Conservation (phyloP, 2,113 vertebrate species). For the Syngnathus scovelli region DNA sequence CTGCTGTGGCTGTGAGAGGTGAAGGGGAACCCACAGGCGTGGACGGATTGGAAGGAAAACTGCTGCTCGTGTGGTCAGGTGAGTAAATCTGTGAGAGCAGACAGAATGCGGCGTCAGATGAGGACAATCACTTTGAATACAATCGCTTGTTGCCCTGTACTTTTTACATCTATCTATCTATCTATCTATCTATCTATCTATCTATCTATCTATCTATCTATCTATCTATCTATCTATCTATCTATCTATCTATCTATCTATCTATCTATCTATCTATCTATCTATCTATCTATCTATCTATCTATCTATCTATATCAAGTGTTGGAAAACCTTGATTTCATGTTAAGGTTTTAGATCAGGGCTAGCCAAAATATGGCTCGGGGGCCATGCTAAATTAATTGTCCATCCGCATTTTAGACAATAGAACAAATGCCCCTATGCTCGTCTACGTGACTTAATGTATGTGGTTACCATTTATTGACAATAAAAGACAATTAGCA, state of each 20-base stretch:
- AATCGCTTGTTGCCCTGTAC: slow-evolving; percentile 4
- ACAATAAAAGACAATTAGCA: slow-evolving; percentile 6
- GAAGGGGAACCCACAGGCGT: slow-evolving; percentile 96
- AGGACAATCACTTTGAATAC: not conserved
- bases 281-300: too few species aligned
- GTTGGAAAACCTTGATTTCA: not conserved
- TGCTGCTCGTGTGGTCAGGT: slow-evolving; percentile 98
- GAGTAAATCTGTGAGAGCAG: slow-evolving; percentile 88
- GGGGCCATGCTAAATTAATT: too few species aligned
- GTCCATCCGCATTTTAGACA: not conserved
- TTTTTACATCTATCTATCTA: not conserved
- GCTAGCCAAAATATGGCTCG: too few species aligned
- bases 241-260: too few species aligned
- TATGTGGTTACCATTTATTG: slow-evolving; percentile 7
- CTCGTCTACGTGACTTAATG: slow-evolving; percentile 9
- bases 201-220: too few species aligned
- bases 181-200: too few species aligned
- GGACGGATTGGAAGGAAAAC: slow-evolving; percentile 96
- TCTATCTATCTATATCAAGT: not conserved
- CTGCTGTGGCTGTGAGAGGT: slow-evolving; percentile 83
- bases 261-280: too few species aligned
- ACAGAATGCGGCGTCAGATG: slow-evolving; percentile 27
- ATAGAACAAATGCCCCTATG: slow-evolving; percentile 6
- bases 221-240: too few species aligned
- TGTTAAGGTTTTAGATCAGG: not conserved